Evolutionary conservation across 2,113 vertebrate genomes (phyloP).

Genomic region (western clawed frog (Xenopus tropicalis)): DNA sequence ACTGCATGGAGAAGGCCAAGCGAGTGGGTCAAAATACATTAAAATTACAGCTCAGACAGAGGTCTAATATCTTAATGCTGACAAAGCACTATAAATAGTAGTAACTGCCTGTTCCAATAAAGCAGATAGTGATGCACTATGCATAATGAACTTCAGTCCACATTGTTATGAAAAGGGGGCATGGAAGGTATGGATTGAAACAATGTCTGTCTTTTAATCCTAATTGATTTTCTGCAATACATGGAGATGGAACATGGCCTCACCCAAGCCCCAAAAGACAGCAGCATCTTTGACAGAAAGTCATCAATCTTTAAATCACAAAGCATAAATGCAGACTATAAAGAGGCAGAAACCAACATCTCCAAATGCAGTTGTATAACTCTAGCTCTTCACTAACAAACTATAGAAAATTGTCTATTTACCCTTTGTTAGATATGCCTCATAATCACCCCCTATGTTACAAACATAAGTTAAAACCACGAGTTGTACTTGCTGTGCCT

Average conservation of each 20-base stretch:
- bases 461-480: no score
- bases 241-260: not conserved
- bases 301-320: conserved; percentile 40
- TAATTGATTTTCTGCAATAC: conserved; percentile 18
- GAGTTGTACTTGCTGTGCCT: no score
- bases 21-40: no score
- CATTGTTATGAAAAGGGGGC: conserved; percentile 18
- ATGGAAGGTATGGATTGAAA: conserved; percentile 6
- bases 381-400: no score
- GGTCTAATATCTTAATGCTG: conserved; percentile 22
- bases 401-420: no score
- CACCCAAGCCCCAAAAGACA: conserved; percentile 11
- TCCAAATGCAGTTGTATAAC: conserved; percentile 9
- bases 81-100: conserved; percentile 4
- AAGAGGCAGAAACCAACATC: conserved; percentile 19
- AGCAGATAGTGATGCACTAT: conserved; percentile 17
- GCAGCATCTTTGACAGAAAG: conserved; percentile 5
- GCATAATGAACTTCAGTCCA: conserved; percentile 19
- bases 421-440: no score
- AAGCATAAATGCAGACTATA: conserved; percentile 19
- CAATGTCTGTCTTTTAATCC: conserved; percentile 11
- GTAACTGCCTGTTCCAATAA: conserved; percentile 12
- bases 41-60: conserved; percentile 2
- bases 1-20: no score
- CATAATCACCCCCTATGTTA: no score